Percentiles rank a stretch among this genome's conserved stretches.
phyloP scores from a whole-genome alignment of 2,113 vertebrate species.

The Tringa solitaria region DNA sequence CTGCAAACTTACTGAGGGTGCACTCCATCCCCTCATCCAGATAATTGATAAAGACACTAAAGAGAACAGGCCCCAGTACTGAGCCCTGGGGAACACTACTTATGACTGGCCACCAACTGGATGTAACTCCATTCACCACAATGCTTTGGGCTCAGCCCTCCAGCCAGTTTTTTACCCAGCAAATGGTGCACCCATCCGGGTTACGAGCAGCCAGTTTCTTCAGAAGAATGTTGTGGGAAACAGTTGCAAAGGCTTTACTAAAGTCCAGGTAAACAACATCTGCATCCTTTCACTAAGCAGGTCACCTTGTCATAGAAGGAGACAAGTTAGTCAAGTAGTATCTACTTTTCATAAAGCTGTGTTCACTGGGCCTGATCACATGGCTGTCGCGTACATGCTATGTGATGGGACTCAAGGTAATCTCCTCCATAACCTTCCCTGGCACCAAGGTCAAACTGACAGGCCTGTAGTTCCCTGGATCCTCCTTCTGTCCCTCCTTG shows the following conservation, averaged over 20 bases:
- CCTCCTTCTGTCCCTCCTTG: neutral
- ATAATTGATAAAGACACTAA: neutral
- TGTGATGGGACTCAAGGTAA: neutral
- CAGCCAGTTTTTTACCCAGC: neutral
- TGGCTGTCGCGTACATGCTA: fast-evolving
- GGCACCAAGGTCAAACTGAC: neutral
- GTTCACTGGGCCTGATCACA: neutral
- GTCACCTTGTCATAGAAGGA: neutral
- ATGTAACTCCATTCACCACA: neutral
- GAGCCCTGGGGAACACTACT: neutral
- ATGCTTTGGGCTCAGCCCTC: neutral
- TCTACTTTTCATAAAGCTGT: neutral
- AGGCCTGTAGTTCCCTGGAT: neutral
- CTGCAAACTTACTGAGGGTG: neutral
- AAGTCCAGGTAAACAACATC: neutral
- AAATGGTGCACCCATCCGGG: fast-evolving
- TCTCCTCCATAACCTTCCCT: neutral
- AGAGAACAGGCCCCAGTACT: neutral
- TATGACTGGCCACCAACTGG: neutral
- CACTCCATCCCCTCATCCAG: neutral
- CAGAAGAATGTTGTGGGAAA: neutral
- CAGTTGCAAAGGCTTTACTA: neutral
- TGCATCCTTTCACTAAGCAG: neutral
- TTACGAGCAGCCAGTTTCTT: neutral
- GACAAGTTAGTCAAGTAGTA: neutral